Evolutionary conservation across 2,888 invertebrate species (phyloP).

Genomic region (Caenorhabditis virilis): DNA sequence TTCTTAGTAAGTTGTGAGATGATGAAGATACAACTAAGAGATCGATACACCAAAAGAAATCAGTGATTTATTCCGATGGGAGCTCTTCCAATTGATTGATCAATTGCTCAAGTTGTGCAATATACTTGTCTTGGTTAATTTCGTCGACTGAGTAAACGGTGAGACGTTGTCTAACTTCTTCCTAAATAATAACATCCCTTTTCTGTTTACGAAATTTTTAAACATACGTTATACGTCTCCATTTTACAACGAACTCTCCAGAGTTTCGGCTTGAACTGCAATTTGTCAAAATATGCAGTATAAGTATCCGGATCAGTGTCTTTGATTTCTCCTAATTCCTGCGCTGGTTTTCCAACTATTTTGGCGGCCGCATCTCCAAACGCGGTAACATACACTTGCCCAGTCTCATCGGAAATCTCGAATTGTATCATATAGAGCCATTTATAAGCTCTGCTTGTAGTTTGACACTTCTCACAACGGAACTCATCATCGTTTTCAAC

Average conservation of each 20-base stretch:
- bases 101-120: slow-evolving; percentile 34
- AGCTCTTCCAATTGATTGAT: slow-evolving; percentile 23
- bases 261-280: slow-evolving; percentile 81
- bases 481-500: slow-evolving; percentile 87
- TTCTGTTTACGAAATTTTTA: background rate
- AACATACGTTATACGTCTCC: slow-evolving; percentile 82
- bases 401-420: slow-evolving; percentile 84
- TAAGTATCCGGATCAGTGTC: slow-evolving; percentile 72
- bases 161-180: slow-evolving; percentile 50
- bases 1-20: no score
- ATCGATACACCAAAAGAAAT: no score
- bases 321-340: slow-evolving; percentile 78
- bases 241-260: slow-evolving; percentile 86
- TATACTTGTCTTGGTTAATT: slow-evolving; percentile 48
- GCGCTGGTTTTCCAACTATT: slow-evolving; percentile 77
- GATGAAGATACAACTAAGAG: no score
- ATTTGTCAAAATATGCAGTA: slow-evolving; percentile 77
- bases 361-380: slow-evolving; percentile 82
- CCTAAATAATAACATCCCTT: slow-evolving; percentile 39
- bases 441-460: slow-evolving; percentile 83
- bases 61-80: slow-evolving; percentile 7
- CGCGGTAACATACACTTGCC: slow-evolving; percentile 86
- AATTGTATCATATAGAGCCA: slow-evolving; percentile 73
- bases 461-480: slow-evolving; percentile 91
- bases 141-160: slow-evolving; percentile 43